Evolutionary conservation across 2,797 vertebrate species (phyloP), one percentile per base, ranked within the genome.

Genomic region (Neosalanx taihuensis): DNA sequence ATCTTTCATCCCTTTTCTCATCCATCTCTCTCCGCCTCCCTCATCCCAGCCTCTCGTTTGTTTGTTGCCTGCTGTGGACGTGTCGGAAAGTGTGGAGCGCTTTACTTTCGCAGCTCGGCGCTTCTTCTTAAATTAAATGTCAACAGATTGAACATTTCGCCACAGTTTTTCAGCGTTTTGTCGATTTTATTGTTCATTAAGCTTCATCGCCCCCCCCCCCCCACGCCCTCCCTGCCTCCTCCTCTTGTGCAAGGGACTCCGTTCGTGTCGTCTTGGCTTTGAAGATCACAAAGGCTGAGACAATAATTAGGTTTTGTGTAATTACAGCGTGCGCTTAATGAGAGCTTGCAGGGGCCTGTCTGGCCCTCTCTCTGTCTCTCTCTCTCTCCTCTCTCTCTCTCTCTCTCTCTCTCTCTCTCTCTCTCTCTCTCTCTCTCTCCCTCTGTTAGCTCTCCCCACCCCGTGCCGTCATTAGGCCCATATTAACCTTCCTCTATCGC

Each of bases 241-340:
- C 77, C 77, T 84, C 83, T 89, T 86, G 85, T 90, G 89, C 79
- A 69, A 81, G 64, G 66, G 77, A 87, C 89, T 87, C 92, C 85
- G 86, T 91, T 92, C 89, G 88, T 89, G 84, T 83, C 84, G 84
- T 90, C 90, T 89, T 78, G 82, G 83, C 90, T 92, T 92, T 93
- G 90, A 93, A 93, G 87, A 91, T 91, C 91, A 92, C 90, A 91
- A 91, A 89, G 88, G 86, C 89, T 85, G 89, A 88, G 89, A 90
- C 86, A 90, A 90, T 93, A 93, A 93, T 92, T 93, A 88, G 87
- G 89, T 92, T 86, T 92, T 90, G 90, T 91, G 91, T 88, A 92
- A 93, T 94, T 92, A 94, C 89, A 76, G 89, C 87, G 33, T 57
- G 20, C 74, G 83, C 87, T 88, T 93, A 93, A 93, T 91, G 88